phyloP scores from a whole-genome alignment of 2,797 vertebrate species.

The Tachyglossus aculeatus region DNA sequence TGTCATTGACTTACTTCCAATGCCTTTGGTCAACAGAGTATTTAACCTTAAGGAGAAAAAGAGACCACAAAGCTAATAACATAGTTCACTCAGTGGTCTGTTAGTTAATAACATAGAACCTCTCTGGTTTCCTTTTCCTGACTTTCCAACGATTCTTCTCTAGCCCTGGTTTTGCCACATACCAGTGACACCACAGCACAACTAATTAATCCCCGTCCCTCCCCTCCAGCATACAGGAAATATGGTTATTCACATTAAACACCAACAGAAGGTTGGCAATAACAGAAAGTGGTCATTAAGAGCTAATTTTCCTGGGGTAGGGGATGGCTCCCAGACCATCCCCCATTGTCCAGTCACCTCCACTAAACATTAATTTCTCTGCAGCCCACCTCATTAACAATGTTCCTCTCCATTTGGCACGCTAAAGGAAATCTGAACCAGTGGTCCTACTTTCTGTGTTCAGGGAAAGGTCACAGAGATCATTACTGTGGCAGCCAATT shows the following conservation, averaged over 20 bases:
- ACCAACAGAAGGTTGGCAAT: constrained; percentile 30
- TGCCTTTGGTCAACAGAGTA: no score
- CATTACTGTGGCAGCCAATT: constrained; percentile 44
- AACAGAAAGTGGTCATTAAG: constrained; percentile 61
- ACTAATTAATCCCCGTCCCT: constrained; percentile 23
- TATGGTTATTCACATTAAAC: constrained; percentile 7
- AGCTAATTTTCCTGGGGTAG: constrained; percentile 36
- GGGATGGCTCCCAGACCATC: constrained; percentile 27
- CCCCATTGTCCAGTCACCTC: constrained; percentile 49
- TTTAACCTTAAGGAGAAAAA: no score
- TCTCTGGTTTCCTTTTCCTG: constrained; percentile 12
- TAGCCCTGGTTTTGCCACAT: background rate
- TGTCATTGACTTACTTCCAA: no score
- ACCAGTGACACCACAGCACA: constrained; percentile 29
- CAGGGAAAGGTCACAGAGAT: constrained; percentile 48
- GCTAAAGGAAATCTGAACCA: constrained; percentile 61
- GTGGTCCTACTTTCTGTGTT: constrained; percentile 56
- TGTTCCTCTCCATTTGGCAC: constrained; percentile 43
- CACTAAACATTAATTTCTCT: constrained; percentile 58
- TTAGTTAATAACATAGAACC: background rate
- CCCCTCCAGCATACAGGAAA: background rate
- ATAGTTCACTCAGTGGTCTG: background rate
- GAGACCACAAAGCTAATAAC: no score
- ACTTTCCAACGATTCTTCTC: no score
- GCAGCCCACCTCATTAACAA: constrained; percentile 30